Evolutionary conservation across 2,113 vertebrate species (phyloP).

Genomic region (Colossoma macropomum): DNA sequence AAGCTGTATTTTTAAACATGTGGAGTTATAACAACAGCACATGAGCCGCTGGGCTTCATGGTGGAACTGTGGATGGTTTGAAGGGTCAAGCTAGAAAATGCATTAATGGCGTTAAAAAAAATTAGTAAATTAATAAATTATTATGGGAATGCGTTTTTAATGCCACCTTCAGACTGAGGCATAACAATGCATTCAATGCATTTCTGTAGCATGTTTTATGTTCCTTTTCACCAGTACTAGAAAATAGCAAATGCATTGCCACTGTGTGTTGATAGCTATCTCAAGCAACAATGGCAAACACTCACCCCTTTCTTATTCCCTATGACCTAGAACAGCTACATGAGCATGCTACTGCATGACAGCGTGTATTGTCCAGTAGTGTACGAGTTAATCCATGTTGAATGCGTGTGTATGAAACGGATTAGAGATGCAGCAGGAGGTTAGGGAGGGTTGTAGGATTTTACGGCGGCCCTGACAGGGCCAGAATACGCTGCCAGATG

Average conservation of each 20-base stretch:
- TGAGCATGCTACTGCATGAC: conserved; percentile 19
- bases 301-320: background rate
- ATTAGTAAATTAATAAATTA: too few relatives aligned
- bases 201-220: too few relatives aligned
- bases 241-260: background rate
- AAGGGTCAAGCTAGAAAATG: too few relatives aligned
- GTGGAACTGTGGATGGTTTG: too few relatives aligned
- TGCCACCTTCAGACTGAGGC: too few relatives aligned
- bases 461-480: conserved; percentile 6
- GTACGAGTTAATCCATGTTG: conserved; percentile 32
- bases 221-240: too few relatives aligned
- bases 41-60: too few relatives aligned
- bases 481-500: conserved; percentile 30
- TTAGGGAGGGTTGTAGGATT: background rate
- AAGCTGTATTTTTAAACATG: too few relatives aligned
- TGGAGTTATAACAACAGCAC: too few relatives aligned
- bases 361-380: conserved; percentile 9
- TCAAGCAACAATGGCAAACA: background rate
- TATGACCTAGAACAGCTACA: background rate
- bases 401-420: conserved; percentile 16
- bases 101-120: too few relatives aligned
- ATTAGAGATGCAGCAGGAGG: conserved; percentile 21
- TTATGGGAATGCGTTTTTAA: too few relatives aligned
- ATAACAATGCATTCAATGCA: too few relatives aligned
- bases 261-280: background rate